Conservation (phyloP, 2,888 invertebrate species). For the Hypselothyrea guttata region DNA sequence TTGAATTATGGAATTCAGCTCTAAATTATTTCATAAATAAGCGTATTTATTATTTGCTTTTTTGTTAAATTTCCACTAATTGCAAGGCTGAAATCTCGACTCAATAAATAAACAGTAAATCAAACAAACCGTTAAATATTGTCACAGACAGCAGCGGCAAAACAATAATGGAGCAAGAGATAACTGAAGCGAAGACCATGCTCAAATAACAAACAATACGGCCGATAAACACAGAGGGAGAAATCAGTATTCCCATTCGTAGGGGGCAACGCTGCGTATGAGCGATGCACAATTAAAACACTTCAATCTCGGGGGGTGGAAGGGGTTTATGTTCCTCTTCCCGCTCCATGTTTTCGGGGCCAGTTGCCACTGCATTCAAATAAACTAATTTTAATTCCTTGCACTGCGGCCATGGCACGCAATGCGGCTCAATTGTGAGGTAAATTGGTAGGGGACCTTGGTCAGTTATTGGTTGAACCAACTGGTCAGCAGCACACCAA, state of each 20-base stretch:
- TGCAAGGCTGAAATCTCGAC: slow-evolving; percentile 37
- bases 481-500: slow-evolving; percentile 8
- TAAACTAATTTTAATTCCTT: slow-evolving; percentile 75
- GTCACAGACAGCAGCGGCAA: slow-evolving; percentile 53
- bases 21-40: neutral
- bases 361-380: slow-evolving; percentile 53
- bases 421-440: slow-evolving; percentile 68
- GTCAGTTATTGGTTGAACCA: slow-evolving; percentile 13
- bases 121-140: slow-evolving; percentile 55
- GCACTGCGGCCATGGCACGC: slow-evolving; percentile 57
- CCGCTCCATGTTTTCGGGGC: slow-evolving; percentile 42
- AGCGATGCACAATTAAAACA: slow-evolving; percentile 52
- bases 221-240: slow-evolving; percentile 50
- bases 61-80: neutral
- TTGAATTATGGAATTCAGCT: no score
- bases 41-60: neutral
- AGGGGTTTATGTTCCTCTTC: neutral
- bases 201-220: slow-evolving; percentile 50
- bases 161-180: slow-evolving; percentile 30
- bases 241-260: slow-evolving; percentile 7
- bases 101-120: slow-evolving; percentile 57
- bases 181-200: slow-evolving; percentile 16
- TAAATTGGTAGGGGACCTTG: slow-evolving; percentile 31
- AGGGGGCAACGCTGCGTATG: slow-evolving; percentile 53
- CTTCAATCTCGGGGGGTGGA: neutral